Conservation (phyloP, 2,113 vertebrate species). For the Alectura lathami region DNA sequence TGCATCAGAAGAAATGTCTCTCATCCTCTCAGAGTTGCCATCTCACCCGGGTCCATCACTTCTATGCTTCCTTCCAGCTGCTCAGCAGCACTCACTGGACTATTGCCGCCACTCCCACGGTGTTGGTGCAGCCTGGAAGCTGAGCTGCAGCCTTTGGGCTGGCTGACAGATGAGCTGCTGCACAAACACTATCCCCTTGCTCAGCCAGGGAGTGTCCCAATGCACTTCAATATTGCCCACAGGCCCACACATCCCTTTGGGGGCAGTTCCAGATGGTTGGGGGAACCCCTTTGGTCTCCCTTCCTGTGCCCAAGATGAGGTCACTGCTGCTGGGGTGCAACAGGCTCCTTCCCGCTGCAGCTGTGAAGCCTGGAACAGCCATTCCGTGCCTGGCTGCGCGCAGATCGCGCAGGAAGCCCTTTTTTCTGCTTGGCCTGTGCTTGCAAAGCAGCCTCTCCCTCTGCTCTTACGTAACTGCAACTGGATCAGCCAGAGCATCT, state of each 20-base stretch:
- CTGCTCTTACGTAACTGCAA: slow-evolving; percentile 16
- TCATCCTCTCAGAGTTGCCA: not conserved
- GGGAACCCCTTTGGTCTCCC: not conserved
- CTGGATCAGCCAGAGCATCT: not conserved
- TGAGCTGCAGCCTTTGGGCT: not conserved
- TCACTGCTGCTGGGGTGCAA: not conserved
- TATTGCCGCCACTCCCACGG: not conserved
- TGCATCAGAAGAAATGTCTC: not conserved
- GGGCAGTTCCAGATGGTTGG: not conserved
- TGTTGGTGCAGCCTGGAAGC: not conserved
- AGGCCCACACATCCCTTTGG: not conserved
- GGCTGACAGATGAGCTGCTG: not conserved
- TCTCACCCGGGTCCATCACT: not conserved
- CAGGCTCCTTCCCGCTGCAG: not conserved
- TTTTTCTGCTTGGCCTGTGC: not conserved
- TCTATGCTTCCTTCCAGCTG: not conserved
- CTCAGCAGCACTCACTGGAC: not conserved
- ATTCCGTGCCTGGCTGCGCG: not conserved
- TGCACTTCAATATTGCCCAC: accelerated
- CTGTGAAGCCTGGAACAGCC: not conserved
- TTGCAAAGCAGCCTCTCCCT: not conserved
- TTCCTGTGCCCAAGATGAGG: not conserved
- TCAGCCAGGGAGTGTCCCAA: not conserved
- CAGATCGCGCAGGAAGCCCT: not conserved
- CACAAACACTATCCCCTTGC: not conserved